phyloP scores from a whole-genome alignment of 53 echinoderm and acorn worm genomes.

The Arbacia lixula region DNA sequence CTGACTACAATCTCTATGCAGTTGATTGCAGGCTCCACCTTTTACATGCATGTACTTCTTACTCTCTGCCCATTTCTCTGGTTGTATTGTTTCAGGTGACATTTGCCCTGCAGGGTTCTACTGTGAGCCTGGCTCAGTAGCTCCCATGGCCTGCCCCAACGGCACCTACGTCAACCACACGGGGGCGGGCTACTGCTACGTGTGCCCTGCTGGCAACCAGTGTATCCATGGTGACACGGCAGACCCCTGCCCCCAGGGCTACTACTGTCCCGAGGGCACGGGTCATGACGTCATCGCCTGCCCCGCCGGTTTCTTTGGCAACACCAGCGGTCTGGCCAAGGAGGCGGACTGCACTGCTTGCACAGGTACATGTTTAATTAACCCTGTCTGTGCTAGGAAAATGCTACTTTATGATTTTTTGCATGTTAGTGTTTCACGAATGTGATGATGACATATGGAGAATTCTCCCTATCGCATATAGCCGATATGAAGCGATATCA shows the following conservation, averaged over 20 bases:
- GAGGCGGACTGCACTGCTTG: conserved; percentile 86
- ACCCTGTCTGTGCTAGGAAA: no score
- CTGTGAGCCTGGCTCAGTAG: conserved; percentile 82
- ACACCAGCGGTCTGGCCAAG: conserved; percentile 71
- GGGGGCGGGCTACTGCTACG: conserved; percentile 80
- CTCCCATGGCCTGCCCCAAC: conserved; percentile 84
- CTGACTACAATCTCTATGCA: no score
- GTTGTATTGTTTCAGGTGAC: conserved; percentile 66
- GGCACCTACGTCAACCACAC: conserved; percentile 95
- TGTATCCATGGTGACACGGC: conserved; percentile 95
- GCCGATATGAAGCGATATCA: no score
- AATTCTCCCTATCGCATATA: no score
- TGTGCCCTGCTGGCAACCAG: conserved; percentile 89
- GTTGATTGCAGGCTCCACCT: no score
- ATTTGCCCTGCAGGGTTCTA: conserved; percentile 85
- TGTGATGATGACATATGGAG: no score
- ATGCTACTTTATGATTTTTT: no score
- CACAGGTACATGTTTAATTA: conserved; percentile 73
- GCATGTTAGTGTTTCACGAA: no score
- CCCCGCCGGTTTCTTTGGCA: conserved; percentile 90
- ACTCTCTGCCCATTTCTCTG: no score
- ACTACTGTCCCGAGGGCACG: conserved; percentile 97
- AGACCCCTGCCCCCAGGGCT: conserved; percentile 95
- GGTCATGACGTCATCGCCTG: conserved; percentile 85
- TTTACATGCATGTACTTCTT: no score